A percentile compares a stretch with the other conserved stretches of the same genome.
Evolutionary conservation across 2,797 vertebrate genomes (phyloP).

Genomic region (Dicrostonyx torquatus): DNA sequence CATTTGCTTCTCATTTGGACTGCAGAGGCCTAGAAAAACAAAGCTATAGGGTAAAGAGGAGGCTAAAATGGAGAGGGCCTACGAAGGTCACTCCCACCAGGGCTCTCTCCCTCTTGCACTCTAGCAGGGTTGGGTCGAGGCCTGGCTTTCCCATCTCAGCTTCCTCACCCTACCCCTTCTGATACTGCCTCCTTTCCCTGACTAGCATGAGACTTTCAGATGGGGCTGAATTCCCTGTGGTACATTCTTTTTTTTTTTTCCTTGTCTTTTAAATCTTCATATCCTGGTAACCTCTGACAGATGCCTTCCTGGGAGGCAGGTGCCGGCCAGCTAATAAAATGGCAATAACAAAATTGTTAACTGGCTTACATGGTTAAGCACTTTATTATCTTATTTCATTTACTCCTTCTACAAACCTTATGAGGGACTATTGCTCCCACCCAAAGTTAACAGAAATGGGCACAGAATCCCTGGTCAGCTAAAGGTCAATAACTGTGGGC

Average conservation of each 20-base stretch:
- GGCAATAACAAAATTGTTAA: not conserved
- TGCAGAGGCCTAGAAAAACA: slow-evolving; percentile 83
- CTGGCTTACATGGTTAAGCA: not conserved
- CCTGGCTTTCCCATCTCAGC: not conserved
- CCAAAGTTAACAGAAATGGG: slow-evolving; percentile 27
- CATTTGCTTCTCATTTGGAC: slow-evolving; percentile 87
- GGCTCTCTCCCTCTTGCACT: not conserved
- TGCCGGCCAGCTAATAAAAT: not conserved
- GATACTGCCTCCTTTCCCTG: not conserved
- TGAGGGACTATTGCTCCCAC: not conserved
- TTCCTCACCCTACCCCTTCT: not conserved
- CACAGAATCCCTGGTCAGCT: not conserved
- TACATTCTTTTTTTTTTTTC: not conserved
- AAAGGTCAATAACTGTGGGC: not conserved
- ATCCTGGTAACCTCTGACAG: not conserved
- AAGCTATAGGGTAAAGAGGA: slow-evolving; percentile 38
- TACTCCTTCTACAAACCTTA: not conserved
- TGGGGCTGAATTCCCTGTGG: not conserved
- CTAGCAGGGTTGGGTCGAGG: not conserved
- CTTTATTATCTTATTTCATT: slow-evolving; percentile 35
- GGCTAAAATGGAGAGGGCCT: slow-evolving; percentile 28
- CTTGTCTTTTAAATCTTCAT: not conserved
- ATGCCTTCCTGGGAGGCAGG: slow-evolving; percentile 15
- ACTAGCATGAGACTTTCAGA: not conserved
- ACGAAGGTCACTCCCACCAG: slow-evolving; percentile 5